Conservation (phyloP, 2,113 vertebrate species). For the Lasiurus cinereus region DNA sequence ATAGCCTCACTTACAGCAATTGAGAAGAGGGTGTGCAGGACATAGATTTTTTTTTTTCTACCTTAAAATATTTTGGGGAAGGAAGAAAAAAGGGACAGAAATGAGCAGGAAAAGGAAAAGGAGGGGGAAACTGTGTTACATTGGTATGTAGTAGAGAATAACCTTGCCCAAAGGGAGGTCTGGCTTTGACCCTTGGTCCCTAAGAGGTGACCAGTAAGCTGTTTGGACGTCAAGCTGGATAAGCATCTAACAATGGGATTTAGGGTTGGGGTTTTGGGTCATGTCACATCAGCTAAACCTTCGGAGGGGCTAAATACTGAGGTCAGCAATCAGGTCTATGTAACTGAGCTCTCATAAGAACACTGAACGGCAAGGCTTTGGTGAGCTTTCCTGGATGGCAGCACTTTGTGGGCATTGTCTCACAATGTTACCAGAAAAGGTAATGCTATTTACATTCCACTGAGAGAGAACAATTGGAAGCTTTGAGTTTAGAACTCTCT, state of each 20-base stretch:
- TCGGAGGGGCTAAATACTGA: neutral
- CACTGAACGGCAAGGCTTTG: neutral
- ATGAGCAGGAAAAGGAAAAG: neutral
- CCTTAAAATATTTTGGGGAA: neutral
- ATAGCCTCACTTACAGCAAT: neutral
- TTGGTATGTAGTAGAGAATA: neutral
- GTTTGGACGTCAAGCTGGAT: neutral
- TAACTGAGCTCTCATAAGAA: neutral
- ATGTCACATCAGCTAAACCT: neutral
- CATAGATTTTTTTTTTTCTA: neutral
- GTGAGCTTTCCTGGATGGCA: neutral
- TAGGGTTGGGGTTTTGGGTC: neutral
- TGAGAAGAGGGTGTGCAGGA: neutral
- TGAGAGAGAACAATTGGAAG: neutral
- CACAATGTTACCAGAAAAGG: neutral
- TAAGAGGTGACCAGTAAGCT: neutral
- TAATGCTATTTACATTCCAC: neutral
- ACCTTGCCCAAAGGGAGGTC: neutral
- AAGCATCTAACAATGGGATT: neutral
- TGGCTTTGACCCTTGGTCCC: neutral
- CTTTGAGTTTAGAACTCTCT: neutral
- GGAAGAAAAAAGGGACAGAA: neutral
- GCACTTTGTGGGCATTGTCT: neutral
- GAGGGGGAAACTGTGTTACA: neutral
- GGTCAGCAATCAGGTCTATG: neutral